Conservation (phyloP, 2,113 vertebrate species). For the Bos indicus region DNA sequence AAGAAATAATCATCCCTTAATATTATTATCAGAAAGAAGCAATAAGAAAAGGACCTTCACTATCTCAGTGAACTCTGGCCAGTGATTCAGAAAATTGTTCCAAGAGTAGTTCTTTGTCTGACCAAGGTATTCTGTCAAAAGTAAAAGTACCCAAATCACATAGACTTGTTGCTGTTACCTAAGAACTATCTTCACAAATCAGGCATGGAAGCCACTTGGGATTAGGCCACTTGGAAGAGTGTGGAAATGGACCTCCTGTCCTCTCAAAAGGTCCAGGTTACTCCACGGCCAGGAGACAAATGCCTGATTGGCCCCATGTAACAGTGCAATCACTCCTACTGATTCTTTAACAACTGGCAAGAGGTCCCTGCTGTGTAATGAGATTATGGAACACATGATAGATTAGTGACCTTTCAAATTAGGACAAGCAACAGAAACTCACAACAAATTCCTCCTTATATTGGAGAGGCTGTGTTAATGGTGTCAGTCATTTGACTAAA, state of each 20-base stretch:
- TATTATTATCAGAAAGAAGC: background rate
- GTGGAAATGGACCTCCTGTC: background rate
- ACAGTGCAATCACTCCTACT: background rate
- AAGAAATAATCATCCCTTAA: background rate
- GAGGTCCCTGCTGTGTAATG: constrained; percentile 12
- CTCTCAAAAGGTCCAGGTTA: background rate
- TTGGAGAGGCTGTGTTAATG: background rate
- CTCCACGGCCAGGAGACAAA: background rate
- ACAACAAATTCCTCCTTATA: constrained; percentile 25
- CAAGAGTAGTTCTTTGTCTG: background rate
- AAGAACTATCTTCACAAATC: background rate
- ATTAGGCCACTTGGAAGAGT: background rate
- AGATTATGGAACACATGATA: background rate
- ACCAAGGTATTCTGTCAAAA: rapidly evolving
- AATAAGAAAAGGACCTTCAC: background rate
- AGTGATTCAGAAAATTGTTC: background rate
- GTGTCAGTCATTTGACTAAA: background rate
- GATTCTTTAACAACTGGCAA: background rate
- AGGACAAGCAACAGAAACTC: constrained; percentile 30
- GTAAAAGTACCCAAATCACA: background rate
- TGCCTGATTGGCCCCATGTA: background rate
- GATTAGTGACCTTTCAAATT: constrained; percentile 58
- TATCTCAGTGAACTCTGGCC: background rate
- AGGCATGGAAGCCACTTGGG: background rate
- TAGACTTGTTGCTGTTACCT: background rate